Conservation (phyloP, 2,113 vertebrate genomes). For the Catagonus wagneri region DNA sequence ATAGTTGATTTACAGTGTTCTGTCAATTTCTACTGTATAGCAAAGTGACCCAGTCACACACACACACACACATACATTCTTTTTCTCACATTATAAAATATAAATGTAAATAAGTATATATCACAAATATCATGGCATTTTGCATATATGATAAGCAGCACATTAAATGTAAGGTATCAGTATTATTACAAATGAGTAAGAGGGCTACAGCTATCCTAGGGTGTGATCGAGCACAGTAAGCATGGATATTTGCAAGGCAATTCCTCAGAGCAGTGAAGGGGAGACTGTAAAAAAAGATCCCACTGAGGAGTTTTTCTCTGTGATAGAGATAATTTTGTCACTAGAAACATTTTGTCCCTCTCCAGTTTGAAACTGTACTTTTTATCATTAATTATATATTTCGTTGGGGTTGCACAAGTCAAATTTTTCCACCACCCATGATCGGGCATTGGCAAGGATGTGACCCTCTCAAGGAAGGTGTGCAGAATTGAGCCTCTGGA, state of each 20-base stretch:
- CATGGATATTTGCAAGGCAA: constrained; percentile 41
- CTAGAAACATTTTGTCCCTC: neutral
- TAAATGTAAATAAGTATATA: neutral
- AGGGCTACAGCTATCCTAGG: neutral
- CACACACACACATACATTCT: no score
- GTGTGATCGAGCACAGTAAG: neutral
- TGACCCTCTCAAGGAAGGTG: neutral
- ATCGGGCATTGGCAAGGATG: constrained; percentile 17
- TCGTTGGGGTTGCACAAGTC: neutral
- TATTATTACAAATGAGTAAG: constrained; percentile 44
- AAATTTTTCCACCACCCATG: neutral
- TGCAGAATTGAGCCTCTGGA: neutral
- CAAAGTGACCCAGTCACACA: no score
- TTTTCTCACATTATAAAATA: no score
- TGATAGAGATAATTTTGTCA: constrained; percentile 53
- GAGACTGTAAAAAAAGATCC: constrained; percentile 7
- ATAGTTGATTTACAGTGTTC: no score
- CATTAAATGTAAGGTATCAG: constrained; percentile 36
- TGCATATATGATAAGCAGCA: neutral
- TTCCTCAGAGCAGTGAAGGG: neutral
- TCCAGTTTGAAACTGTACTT: constrained; percentile 24
- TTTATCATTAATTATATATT: constrained; percentile 46
- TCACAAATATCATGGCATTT: neutral
- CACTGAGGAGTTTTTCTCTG: constrained; percentile 32
- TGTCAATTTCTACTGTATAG: no score